Evolutionary conservation across 2,888 invertebrate species (phyloP).

Genomic region (Pheosia gnoma): DNA sequence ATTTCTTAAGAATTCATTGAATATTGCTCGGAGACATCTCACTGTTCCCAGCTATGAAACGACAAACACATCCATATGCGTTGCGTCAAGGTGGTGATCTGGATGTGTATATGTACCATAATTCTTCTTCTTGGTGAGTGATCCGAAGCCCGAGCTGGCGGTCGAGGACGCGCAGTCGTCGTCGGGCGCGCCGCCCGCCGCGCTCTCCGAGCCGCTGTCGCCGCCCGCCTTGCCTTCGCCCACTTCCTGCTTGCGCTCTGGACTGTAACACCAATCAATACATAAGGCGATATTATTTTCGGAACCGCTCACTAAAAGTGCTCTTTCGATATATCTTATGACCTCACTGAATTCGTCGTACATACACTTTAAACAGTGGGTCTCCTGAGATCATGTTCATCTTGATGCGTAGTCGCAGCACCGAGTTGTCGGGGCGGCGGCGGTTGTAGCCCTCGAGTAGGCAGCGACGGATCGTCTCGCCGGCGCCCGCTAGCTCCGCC

Average conservation of each 20-base stretch:
- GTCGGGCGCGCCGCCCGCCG: conserved; percentile 68
- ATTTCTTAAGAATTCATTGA: too few relatives aligned
- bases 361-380: conserved; percentile 98
- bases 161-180: conserved; percentile 88
- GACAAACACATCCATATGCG: too few relatives aligned
- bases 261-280: conserved; percentile 48
- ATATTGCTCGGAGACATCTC: too few relatives aligned
- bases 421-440: conserved; percentile 98
- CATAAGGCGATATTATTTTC: not conserved
- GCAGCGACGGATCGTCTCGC: conserved; percentile 92
- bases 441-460: conserved; percentile 98
- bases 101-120: conserved; percentile 61
- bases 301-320: not conserved
- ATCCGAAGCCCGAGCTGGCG: conserved; percentile 94
- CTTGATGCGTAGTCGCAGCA: conserved; percentile 94
- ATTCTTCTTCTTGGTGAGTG: conserved; percentile 90
- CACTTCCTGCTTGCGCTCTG: conserved; percentile 73
- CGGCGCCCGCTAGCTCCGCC: conserved; percentile 98
- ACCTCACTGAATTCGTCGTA: conserved; percentile 31
- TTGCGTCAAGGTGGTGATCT: not conserved
- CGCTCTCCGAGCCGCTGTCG: conserved; percentile 76
- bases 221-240: conserved; percentile 66
- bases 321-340: too few relatives aligned
- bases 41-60: too few relatives aligned
- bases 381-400: conserved; percentile 98